These are phyloP conservation scores for Drosophila niveifrons DNA, from an alignment of 2,888 invertebrate genomes.

Conservation along the genomic window DNA sequence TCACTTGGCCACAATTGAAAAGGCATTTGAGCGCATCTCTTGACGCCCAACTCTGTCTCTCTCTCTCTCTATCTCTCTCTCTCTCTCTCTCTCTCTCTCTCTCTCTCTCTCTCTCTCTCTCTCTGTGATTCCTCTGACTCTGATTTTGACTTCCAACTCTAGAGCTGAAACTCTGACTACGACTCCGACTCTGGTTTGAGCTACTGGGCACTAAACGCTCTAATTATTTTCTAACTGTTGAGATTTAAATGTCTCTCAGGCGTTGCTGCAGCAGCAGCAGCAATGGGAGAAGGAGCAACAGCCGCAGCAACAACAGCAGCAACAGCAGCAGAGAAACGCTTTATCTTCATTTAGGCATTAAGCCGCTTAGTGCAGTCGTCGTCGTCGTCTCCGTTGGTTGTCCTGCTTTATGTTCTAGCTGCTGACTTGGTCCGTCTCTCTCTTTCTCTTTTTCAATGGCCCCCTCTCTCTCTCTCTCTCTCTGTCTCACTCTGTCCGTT, in stretches of 20 bases:
- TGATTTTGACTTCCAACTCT: not conserved
- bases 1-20: slow-evolving; percentile 20
- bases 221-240: slow-evolving; percentile 79
- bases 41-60: not conserved
- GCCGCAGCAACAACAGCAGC: not conserved
- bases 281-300: slow-evolving; percentile 21
- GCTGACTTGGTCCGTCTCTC: not conserved
- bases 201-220: slow-evolving; percentile 71
- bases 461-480: slow-evolving; percentile 10
- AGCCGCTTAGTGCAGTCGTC: slow-evolving; percentile 78
- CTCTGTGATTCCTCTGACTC: not conserved
- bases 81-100: slow-evolving; percentile 1
- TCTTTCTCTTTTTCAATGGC: slow-evolving; percentile 5
- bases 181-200: not conserved
- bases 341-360: slow-evolving; percentile 80
- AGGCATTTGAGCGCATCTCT: slow-evolving; percentile 38
- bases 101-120: not conserved
- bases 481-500: slow-evolving; percentile 27
- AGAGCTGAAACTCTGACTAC: not conserved
- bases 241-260: slow-evolving; percentile 71
- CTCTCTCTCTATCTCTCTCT: not conserved
- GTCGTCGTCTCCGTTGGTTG: slow-evolving; percentile 6
- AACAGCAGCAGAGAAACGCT: slow-evolving; percentile 59
- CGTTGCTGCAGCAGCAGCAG: slow-evolving; percentile 36
- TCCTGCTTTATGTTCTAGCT: slow-evolving; percentile 19